phyloP scores from a whole-genome alignment of 2,888 invertebrate species.

The Hypsopygia costalis region DNA sequence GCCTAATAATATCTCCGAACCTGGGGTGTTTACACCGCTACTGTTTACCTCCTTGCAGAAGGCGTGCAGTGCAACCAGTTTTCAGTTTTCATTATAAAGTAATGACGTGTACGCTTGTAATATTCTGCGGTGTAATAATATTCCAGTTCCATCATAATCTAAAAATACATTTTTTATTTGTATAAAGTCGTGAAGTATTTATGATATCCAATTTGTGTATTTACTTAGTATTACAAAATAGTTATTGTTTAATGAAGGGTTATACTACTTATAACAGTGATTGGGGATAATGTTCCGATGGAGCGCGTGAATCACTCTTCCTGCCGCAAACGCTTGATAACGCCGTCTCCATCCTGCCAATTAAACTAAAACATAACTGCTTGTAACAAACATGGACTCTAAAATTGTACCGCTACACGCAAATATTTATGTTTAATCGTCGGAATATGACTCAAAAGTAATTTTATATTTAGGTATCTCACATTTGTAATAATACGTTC shows the following conservation, averaged over 20 bases:
- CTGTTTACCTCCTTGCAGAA: neutral
- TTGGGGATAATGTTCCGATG: conserved; percentile 59
- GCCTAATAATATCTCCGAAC: neutral
- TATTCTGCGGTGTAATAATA: too few relatives aligned
- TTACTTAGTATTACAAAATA: conserved; percentile 19
- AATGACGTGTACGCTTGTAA: neutral
- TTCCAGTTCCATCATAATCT: too few relatives aligned
- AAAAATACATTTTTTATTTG: too few relatives aligned
- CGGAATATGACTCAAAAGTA: conserved; percentile 62
- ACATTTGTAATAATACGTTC: conserved; percentile 3
- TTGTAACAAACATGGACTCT: conserved; percentile 48
- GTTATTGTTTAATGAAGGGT: conserved; percentile 43
- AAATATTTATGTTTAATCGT: conserved; percentile 44
- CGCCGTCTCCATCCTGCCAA: conserved; percentile 72
- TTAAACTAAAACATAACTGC: conserved; percentile 58
- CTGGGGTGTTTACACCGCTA: neutral
- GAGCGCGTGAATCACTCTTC: conserved; percentile 68
- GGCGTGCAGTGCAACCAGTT: neutral
- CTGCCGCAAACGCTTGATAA: conserved; percentile 66
- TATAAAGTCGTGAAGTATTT: too few relatives aligned
- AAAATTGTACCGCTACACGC: conserved; percentile 39
- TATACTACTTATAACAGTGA: conserved; percentile 36
- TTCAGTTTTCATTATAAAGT: neutral
- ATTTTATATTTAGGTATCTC: conserved; percentile 33
- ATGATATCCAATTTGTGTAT: too few relatives aligned